These are phyloP conservation scores for Octodonta nipae DNA, from an alignment of 2,888 invertebrate genomes.

Conservation along the genomic window DNA sequence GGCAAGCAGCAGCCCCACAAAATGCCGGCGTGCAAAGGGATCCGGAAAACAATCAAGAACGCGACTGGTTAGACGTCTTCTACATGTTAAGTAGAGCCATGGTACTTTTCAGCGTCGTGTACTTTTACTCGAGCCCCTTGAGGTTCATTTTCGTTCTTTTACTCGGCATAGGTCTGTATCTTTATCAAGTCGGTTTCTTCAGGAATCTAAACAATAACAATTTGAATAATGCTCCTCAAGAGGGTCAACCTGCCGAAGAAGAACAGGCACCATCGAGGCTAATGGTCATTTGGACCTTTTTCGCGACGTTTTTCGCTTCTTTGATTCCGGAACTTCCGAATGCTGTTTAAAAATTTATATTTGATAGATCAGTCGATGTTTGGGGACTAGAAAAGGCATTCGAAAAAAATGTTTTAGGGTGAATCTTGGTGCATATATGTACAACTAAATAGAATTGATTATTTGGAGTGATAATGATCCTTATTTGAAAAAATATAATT, in stretches of 20 bases:
- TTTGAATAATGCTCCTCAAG: conserved; percentile 26
- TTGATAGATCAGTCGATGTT: too few species aligned
- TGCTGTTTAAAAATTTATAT: conserved; percentile 41
- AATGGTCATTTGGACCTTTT: conserved; percentile 75
- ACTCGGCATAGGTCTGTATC: conserved; percentile 62
- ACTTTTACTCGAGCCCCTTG: conserved; percentile 82
- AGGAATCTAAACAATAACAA: conserved; percentile 44
- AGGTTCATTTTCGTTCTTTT: conserved; percentile 68
- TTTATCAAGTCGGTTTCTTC: conserved; percentile 73
- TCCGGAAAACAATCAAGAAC: conserved; percentile 34
- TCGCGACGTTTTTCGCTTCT: conserved; percentile 86
- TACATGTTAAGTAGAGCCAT: conserved; percentile 74
- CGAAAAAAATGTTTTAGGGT: too few species aligned
- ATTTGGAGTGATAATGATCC: too few species aligned
- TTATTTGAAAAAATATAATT: too few species aligned
- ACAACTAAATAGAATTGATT: too few species aligned
- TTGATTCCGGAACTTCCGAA: conserved; percentile 80
- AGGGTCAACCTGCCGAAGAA: conserved; percentile 21
- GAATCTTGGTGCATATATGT: too few species aligned
- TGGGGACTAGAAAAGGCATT: conserved; percentile 2
- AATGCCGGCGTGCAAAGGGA: conserved; percentile 21
- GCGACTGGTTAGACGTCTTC: conserved; percentile 86
- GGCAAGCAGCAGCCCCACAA: conserved; percentile 17
- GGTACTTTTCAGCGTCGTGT: conserved; percentile 75
- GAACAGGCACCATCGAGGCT: conserved; percentile 48